These are phyloP conservation scores for Sarcophilus harrisii DNA, from an alignment of 2,797 vertebrate species.

Conservation along the genomic window DNA sequence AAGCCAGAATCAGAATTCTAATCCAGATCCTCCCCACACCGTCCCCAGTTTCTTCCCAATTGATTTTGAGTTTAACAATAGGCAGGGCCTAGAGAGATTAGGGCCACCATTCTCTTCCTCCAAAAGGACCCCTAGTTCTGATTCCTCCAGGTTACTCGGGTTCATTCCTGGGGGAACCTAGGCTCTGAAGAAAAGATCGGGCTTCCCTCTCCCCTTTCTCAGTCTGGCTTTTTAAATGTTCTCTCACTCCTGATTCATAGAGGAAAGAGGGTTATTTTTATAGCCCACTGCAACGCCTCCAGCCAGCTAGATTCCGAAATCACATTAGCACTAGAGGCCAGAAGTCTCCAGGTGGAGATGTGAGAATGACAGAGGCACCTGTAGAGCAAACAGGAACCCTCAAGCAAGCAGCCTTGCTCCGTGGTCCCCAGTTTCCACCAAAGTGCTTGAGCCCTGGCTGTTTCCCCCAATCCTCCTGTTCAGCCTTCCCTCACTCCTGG, in stretches of 20 bases:
- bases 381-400: accelerated
- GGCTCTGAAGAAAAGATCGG: background rate
- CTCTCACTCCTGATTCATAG: background rate
- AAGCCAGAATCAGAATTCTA: background rate
- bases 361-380: background rate
- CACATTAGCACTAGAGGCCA: accelerated
- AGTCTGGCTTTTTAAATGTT: background rate
- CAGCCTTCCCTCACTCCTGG: background rate
- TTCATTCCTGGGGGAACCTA: background rate
- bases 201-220: background rate
- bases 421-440: background rate
- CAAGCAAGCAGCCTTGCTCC: background rate
- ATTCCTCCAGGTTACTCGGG: background rate
- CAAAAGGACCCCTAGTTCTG: background rate
- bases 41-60: background rate
- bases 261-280: background rate
- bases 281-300: background rate
- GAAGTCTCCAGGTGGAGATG: background rate
- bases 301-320: background rate
- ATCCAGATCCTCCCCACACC: background rate
- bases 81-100: background rate
- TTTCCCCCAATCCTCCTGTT: background rate
- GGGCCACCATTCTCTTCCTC: background rate
- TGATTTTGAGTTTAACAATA: background rate
- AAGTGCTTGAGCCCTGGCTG: background rate